Conservation (phyloP, 1,140 invertebrate genomes). For the Drosophila arawakana region DNA sequence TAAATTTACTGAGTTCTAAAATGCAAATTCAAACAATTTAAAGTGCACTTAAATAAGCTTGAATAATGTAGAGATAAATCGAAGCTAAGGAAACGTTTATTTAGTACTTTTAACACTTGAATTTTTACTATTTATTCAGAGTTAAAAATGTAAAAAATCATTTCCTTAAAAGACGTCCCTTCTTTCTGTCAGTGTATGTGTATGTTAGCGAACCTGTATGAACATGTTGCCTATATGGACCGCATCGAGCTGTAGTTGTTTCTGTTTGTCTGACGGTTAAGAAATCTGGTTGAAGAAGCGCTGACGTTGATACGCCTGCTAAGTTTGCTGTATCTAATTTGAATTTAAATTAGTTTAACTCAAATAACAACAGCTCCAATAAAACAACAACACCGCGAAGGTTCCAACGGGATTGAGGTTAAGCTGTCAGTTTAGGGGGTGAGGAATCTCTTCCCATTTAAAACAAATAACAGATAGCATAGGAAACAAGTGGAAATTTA, state of each 20-base stretch:
- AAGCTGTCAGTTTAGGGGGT: neutral
- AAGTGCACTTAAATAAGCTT: too few relatives aligned
- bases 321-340: constrained; percentile 77
- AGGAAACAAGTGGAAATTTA: neutral
- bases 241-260: constrained; percentile 33
- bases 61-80: neutral
- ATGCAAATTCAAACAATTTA: too few relatives aligned
- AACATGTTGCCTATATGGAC: constrained; percentile 68
- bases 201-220: constrained; percentile 46
- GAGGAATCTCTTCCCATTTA: constrained; percentile 6
- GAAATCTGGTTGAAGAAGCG: constrained; percentile 72
- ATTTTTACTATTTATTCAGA: neutral
- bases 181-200: constrained; percentile 5
- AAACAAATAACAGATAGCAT: constrained; percentile 6
- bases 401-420: constrained; percentile 26
- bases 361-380: constrained; percentile 29
- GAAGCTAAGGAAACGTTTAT: neutral
- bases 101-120: neutral
- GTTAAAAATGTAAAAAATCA: neutral
- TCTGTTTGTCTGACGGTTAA: constrained; percentile 40
- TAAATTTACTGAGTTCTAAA: too few relatives aligned
- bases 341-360: constrained; percentile 78
- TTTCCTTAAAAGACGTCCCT: neutral
- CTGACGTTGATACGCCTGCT: constrained; percentile 73
- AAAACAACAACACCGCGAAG: constrained; percentile 21